Percentiles rank a stretch among this genome's conserved stretches.
Evolutionary conservation across 2,113 vertebrate species (phyloP).

Genomic region (Syngnathus floridae): DNA sequence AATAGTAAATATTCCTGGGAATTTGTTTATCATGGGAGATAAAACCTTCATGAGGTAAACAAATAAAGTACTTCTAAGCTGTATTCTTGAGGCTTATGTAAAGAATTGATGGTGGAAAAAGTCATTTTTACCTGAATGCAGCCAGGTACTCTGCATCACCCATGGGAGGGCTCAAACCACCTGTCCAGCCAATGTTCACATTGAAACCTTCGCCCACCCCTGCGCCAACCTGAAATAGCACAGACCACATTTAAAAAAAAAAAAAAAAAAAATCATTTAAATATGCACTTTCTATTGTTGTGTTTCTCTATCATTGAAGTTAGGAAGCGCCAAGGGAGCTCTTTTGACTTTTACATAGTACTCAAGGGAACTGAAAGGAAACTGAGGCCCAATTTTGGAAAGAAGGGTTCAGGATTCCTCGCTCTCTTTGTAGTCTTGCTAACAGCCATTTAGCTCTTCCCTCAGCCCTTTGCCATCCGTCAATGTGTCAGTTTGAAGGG

Average conservation of each 20-base stretch:
- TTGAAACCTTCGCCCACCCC: constrained; percentile 84
- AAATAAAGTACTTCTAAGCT: background rate
- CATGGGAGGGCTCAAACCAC: constrained; percentile 83
- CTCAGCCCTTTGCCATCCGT: constrained; percentile 58
- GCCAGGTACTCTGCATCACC: constrained; percentile 92
- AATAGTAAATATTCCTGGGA: background rate
- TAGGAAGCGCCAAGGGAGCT: constrained; percentile 10
- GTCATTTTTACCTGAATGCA: constrained; percentile 80
- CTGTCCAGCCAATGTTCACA: constrained; percentile 87
- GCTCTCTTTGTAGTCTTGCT: constrained; percentile 62
- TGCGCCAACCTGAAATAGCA: constrained; percentile 75
- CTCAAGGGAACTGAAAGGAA: constrained; percentile 38
- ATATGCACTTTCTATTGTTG: constrained; percentile 15
- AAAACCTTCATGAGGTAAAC: background rate
- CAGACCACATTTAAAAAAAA: background rate
- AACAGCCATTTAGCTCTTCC: constrained; percentile 57
- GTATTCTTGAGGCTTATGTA: background rate
- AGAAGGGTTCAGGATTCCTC: constrained; percentile 48
- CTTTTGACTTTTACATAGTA: constrained; percentile 45
- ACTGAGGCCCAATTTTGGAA: constrained; percentile 49
- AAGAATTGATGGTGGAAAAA: background rate
- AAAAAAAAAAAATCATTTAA: background rate
- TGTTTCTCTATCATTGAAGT: constrained; percentile 19
- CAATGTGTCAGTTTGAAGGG: constrained; percentile 59
- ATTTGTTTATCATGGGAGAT: background rate